Evolutionary conservation across 92 coral and sea anemone genomes (phyloP), one percentile per base, ranked within the genome.

Genomic region (Epizoanthus rinbou): DNA sequence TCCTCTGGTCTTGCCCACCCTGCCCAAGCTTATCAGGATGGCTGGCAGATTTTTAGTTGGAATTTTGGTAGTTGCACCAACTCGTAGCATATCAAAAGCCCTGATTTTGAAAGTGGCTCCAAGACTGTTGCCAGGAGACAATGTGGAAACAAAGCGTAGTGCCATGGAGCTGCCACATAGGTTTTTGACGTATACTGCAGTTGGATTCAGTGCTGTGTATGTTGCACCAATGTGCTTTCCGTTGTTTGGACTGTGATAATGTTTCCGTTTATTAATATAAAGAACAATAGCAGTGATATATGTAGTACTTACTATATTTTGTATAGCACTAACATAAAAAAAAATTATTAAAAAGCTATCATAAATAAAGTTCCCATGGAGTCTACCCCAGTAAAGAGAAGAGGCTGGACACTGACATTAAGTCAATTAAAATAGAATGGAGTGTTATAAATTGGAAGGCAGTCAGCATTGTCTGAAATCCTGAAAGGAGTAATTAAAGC

Each of bases 111-210:
- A 89, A 23, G 86, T 92, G 21, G 82, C 95, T 43, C 94, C 99
- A 2, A 87, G 90, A 82, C 76, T 97, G 45, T 59, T 97, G 14
- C 94, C 98, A 41, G 91, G 88, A 69, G 71, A 76, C 64, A 91
- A 96, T 85, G 90, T 95, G 0, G 79, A 88, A 83, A 84, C 84
- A 15, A 86, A 87, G 70, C 86, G 93, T 45, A 88, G 90, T 57
- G 80, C 89, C 69, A 90, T 90, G 28, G 98, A 94, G 82, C 87
- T 94, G 60, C 94, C 95, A 0, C 99, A 97, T 69, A 86, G 95
- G 75, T 88, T 92, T 86, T 74, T 97, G 28, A 97, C 99, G 16
- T 97, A 97, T 78, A 68, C 88, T 8, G 81, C 88, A 28, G 87
- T 97, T 23, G 94, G 93, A 1, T 81, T 94, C 81, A 94, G 85